Conservation (phyloP, 1,140 invertebrate species). For the Ceratina australensis region DNA sequence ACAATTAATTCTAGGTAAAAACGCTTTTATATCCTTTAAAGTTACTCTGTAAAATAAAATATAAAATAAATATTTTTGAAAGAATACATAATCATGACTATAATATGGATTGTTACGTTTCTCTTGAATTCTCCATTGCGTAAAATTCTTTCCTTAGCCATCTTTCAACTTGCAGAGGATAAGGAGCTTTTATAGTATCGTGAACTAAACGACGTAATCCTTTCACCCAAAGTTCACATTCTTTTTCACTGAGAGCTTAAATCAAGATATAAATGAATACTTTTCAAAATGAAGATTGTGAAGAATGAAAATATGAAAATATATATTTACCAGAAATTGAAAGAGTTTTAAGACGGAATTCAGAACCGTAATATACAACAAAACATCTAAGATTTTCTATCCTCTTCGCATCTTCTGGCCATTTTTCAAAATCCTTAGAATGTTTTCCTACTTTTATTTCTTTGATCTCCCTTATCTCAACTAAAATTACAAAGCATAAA, state of each 20-base stretch:
- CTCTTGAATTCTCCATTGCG: slow-evolving; percentile 88
- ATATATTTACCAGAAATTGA: slow-evolving; percentile 89
- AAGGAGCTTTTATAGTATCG: slow-evolving; percentile 89
- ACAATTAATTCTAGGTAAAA: slow-evolving; percentile 93
- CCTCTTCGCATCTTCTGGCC: slow-evolving; percentile 92
- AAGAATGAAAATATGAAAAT: too few relatives aligned
- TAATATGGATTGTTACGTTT: slow-evolving; percentile 83
- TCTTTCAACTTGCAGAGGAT: slow-evolving; percentile 93
- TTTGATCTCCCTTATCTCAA: slow-evolving; percentile 93
- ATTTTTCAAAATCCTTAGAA: slow-evolving; percentile 96
- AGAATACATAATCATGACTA: too few relatives aligned
- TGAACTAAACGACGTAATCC: slow-evolving; percentile 89
- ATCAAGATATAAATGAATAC: slow-evolving; percentile 44
- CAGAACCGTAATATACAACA: slow-evolving; percentile 93
- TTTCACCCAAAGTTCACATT: slow-evolving; percentile 93
- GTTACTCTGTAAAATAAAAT: slow-evolving; percentile 83
- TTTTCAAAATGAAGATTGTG: too few relatives aligned
- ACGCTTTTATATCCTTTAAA: slow-evolving; percentile 94
- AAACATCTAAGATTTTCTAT: slow-evolving; percentile 91
- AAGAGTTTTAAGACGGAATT: slow-evolving; percentile 94
- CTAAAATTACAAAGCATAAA: slow-evolving; percentile 65
- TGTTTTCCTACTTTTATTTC: slow-evolving; percentile 92
- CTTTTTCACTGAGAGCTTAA: slow-evolving; percentile 90
- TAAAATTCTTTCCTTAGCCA: slow-evolving; percentile 97
- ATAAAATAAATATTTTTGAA: too few relatives aligned